These are phyloP conservation scores for Dynastes tityus DNA, from an alignment of 2,888 invertebrate genomes.

Conservation along the genomic window DNA sequence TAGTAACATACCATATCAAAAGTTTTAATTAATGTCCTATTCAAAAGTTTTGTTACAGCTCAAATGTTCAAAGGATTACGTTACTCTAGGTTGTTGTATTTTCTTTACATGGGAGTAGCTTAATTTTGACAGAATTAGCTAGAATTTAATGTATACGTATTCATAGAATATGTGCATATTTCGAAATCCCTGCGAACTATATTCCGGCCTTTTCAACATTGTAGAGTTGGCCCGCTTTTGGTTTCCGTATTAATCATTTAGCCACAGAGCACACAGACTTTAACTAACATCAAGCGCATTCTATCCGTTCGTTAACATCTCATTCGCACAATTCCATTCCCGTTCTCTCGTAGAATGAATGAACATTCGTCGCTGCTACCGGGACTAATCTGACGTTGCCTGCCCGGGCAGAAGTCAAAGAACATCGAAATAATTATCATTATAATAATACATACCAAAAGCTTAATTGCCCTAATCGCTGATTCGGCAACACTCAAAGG, in stretches of 20 bases:
- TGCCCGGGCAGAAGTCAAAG: constrained; percentile 1
- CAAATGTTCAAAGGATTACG: too few relatives aligned
- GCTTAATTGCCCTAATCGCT: constrained; percentile 28
- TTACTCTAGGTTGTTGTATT: too few relatives aligned
- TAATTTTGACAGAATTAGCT: too few relatives aligned
- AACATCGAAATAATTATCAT: constrained; percentile 13
- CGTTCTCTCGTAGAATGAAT: not conserved
- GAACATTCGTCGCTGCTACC: not conserved
- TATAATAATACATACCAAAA: constrained; percentile 30
- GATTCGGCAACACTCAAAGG: constrained; percentile 39
- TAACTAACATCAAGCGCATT: not conserved
- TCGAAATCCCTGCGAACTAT: too few relatives aligned
- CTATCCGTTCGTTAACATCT: constrained; percentile 4
- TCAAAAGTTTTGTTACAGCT: not conserved
- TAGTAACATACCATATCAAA: too few relatives aligned
- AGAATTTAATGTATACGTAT: too few relatives aligned
- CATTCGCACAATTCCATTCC: not conserved
- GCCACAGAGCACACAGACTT: not conserved
- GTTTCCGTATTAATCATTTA: too few relatives aligned
- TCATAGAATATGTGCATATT: too few relatives aligned
- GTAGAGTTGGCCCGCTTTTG: too few relatives aligned
- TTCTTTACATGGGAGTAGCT: too few relatives aligned
- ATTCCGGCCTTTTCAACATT: too few relatives aligned
- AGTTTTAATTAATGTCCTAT: too few relatives aligned
- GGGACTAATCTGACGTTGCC: not conserved